A percentile compares a stretch with the other conserved stretches of the same genome.
These are phyloP conservation scores for Zaprionus ornatus DNA, from an alignment of 1,140 invertebrate genomes.

Conservation along the genomic window DNA sequence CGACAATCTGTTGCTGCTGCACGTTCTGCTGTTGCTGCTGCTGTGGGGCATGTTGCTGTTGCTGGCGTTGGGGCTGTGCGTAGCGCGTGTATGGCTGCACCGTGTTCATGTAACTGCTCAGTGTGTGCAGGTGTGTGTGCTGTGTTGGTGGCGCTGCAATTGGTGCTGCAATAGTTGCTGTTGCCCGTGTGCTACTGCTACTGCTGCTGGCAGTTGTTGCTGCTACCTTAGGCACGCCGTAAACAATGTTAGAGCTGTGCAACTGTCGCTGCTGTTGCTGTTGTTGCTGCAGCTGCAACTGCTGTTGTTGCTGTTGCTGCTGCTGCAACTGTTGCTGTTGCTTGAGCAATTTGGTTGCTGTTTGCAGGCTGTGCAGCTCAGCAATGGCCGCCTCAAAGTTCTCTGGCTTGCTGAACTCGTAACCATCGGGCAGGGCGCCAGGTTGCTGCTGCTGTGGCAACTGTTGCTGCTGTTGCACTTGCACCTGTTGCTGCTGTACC, in stretches of 20 bases:
- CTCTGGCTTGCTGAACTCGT: slow-evolving; percentile 71
- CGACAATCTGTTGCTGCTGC: slow-evolving; percentile 50
- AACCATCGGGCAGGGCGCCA: slow-evolving; percentile 65
- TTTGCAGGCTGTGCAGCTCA: slow-evolving; percentile 71
- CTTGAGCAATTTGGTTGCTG: slow-evolving; percentile 63
- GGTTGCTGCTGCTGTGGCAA: slow-evolving; percentile 46
- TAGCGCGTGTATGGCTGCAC: slow-evolving; percentile 72
- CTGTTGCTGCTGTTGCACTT: slow-evolving; percentile 31
- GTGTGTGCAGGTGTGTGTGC: slow-evolving; percentile 60
- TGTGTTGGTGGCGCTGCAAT: slow-evolving; percentile 58
- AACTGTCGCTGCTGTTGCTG: slow-evolving; percentile 36
- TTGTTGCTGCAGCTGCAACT: slow-evolving; percentile 13
- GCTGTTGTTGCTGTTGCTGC: slow-evolving; percentile 32
- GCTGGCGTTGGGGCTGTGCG: slow-evolving; percentile 42
- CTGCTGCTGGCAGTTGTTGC: slow-evolving; percentile 43
- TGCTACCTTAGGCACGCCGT: slow-evolving; percentile 37
- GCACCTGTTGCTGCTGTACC: slow-evolving; percentile 21
- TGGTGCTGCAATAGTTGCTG: slow-evolving; percentile 28
- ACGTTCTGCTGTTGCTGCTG: slow-evolving; percentile 38
- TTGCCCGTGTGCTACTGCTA: slow-evolving; percentile 7
- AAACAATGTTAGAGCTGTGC: slow-evolving; percentile 40
- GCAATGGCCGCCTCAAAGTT: slow-evolving; percentile 75
- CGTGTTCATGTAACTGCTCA: slow-evolving; percentile 73
- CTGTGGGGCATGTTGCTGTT: slow-evolving; percentile 6
- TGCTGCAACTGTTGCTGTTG: slow-evolving; percentile 58